phyloP scores from a whole-genome alignment of 2,113 vertebrate species.

The Zosterops japonicus region DNA sequence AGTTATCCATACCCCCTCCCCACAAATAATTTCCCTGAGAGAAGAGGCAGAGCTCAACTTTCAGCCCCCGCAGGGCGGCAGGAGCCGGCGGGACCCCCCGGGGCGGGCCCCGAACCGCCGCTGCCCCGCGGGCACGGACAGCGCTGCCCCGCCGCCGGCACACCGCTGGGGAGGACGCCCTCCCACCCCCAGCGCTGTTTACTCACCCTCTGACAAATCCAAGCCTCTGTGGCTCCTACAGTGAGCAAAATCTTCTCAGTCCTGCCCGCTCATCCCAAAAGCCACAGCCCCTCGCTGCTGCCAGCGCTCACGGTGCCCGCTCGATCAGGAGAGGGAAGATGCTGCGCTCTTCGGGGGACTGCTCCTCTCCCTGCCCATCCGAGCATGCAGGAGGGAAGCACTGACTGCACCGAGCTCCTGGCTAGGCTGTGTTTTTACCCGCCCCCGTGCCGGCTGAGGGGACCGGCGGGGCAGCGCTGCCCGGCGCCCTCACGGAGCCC shows the following conservation, averaged over 20 bases:
- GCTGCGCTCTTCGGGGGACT: background rate
- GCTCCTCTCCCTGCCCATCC: background rate
- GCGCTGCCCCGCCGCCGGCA: background rate
- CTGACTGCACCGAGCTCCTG: background rate
- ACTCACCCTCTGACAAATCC: background rate
- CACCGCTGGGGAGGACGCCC: background rate
- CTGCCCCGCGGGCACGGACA: background rate
- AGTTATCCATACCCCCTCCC: background rate
- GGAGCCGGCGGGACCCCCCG: accelerated
- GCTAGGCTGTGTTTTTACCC: background rate
- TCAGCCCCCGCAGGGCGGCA: background rate
- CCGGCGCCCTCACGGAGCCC: background rate
- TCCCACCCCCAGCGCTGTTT: background rate
- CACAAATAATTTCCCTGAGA: background rate
- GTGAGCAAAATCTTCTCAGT: background rate
- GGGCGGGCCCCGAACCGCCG: background rate
- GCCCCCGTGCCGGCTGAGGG: background rate
- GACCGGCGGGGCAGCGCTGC: background rate
- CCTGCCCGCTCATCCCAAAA: background rate
- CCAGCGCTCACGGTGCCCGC: background rate
- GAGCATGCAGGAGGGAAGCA: background rate
- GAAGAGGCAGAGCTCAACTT: conserved; percentile 14
- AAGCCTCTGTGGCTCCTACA: background rate
- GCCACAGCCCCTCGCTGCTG: background rate
- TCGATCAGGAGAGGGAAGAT: background rate